These are phyloP conservation scores for Torymus texanus DNA, from an alignment of 2,888 invertebrate species.

Conservation along the genomic window DNA sequence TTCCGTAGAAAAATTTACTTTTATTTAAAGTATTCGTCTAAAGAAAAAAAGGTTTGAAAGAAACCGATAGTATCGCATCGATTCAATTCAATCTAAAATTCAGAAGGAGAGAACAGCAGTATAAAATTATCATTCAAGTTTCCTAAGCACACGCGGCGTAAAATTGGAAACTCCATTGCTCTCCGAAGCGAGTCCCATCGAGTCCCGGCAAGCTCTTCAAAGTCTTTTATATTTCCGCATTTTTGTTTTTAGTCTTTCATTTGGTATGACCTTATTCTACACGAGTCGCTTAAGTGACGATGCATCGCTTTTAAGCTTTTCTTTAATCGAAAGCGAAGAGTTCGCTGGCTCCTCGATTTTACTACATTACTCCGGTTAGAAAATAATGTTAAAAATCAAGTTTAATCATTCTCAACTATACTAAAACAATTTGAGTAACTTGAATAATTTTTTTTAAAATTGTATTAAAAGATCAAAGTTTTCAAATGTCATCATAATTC, in stretches of 20 bases:
- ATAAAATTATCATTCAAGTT: slow-evolving; percentile 51
- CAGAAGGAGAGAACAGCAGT: slow-evolving; percentile 22
- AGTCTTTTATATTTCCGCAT: slow-evolving; percentile 35
- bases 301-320: slow-evolving; percentile 5
- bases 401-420: neutral
- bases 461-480: neutral
- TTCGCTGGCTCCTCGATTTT: slow-evolving; percentile 32
- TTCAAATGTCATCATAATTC: neutral
- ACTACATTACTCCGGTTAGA: slow-evolving; percentile 3
- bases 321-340: slow-evolving; percentile 20
- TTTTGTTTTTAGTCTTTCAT: slow-evolving; percentile 42
- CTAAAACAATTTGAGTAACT: no score
- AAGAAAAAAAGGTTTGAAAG: neutral
- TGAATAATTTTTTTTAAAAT: no score
- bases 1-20: slow-evolving; percentile 45
- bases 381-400: slow-evolving; percentile 16
- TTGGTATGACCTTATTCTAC: slow-evolving; percentile 25
- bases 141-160: slow-evolving; percentile 31
- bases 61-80: slow-evolving; percentile 4
- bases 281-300: slow-evolving; percentile 9
- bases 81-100: slow-evolving; percentile 41
- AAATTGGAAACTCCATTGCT: slow-evolving; percentile 36
- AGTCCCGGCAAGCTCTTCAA: slow-evolving; percentile 45
- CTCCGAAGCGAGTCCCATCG: neutral
- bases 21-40: neutral